A percentile compares a stretch with the other conserved stretches of the same genome.
These are phyloP conservation scores for Rhinopithecus roxellana DNA, from an alignment of 2,113 vertebrate species.

Conservation along the genomic window DNA sequence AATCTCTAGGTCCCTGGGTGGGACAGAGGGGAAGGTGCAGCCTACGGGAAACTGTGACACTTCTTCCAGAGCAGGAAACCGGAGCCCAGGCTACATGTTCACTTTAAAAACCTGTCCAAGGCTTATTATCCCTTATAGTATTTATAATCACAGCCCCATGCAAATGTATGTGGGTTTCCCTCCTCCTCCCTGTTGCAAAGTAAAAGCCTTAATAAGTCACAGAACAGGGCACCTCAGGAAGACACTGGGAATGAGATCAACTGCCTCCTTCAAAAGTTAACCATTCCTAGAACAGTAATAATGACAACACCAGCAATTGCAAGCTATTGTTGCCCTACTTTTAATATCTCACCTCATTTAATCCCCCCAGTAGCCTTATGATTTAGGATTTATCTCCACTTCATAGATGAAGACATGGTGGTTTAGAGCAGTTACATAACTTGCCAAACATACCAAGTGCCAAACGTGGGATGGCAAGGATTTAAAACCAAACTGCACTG, in stretches of 20 bases:
- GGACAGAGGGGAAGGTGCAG: too few relatives aligned
- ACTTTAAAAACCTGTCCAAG: too few relatives aligned
- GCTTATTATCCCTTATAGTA: neutral
- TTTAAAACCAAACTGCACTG: neutral
- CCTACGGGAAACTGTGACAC: neutral
- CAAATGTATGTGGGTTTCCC: neutral
- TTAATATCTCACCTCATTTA: neutral
- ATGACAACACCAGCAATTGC: neutral
- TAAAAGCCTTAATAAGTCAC: neutral
- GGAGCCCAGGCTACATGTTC: accelerated
- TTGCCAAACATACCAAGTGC: neutral
- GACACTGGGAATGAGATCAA: neutral
- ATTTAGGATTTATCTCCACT: neutral
- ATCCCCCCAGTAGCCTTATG: neutral
- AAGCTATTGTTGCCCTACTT: neutral
- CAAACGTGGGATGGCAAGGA: neutral
- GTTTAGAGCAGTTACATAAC: neutral
- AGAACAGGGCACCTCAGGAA: neutral
- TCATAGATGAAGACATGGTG: neutral
- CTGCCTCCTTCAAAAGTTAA: neutral
- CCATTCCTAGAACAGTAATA: neutral
- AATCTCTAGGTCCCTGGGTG: neutral
- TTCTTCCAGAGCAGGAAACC: neutral
- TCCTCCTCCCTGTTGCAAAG: too few relatives aligned
- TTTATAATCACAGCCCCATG: neutral